phyloP scores from a whole-genome alignment of 2,797 vertebrate genomes.

The Hypotaenidia okinawae region DNA sequence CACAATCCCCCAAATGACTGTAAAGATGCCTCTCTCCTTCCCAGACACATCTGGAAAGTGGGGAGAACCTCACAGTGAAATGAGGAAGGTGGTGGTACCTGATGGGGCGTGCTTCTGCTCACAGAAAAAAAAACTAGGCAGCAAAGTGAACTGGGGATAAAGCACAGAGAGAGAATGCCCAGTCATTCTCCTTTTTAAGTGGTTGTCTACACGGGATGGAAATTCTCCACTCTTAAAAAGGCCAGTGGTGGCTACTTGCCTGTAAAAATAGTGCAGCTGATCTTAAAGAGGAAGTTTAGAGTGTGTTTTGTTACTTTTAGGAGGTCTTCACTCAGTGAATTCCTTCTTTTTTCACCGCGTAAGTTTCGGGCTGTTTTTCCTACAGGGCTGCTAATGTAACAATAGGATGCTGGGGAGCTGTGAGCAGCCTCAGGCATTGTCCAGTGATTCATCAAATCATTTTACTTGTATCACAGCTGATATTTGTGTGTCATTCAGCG shows the following conservation, averaged over 20 bases:
- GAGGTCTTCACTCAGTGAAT: background rate
- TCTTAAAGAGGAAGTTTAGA: background rate
- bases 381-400: background rate
- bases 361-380: background rate
- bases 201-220: background rate
- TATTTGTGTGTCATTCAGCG: background rate
- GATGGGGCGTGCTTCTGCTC: background rate
- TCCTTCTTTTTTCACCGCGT: background rate
- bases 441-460: background rate
- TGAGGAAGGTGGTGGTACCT: background rate
- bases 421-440: background rate
- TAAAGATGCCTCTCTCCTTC: background rate
- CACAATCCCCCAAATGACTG: background rate
- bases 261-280: background rate
- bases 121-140: background rate
- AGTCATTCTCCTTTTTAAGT: background rate
- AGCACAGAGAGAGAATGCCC: background rate
- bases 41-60: background rate
- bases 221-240: background rate
- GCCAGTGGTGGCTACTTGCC: background rate
- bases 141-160: background rate
- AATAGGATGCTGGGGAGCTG: background rate
- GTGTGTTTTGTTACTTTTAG: conserved; percentile 28
- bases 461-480: conserved; percentile 43
- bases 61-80: background rate